Evolutionary conservation across 2,113 vertebrate species (phyloP).

Genomic region (Chunga burmeisteri): DNA sequence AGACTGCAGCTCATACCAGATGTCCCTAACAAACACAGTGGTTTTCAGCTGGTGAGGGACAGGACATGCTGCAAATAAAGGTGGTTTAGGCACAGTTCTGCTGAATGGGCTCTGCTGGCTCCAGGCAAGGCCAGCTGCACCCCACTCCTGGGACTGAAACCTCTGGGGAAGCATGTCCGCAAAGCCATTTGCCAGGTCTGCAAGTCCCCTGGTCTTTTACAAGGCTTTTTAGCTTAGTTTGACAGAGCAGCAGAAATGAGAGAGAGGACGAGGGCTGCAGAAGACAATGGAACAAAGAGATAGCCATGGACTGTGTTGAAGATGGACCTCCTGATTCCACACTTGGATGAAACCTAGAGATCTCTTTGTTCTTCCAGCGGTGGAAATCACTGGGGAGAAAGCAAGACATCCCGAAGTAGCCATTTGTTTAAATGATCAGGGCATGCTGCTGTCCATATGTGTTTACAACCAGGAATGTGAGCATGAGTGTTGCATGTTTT

Average conservation of each 20-base stretch:
- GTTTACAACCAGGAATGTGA: not conserved
- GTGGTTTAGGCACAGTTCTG: not conserved
- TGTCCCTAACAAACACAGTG: not conserved
- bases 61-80: not conserved
- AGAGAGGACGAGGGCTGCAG: not conserved
- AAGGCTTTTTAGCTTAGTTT: not conserved
- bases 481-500: not conserved
- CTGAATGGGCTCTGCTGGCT: not conserved
- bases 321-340: not conserved
- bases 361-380: not conserved
- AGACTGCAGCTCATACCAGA: not conserved
- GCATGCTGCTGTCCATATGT: not conserved
- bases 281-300: not conserved
- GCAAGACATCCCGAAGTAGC: not conserved
- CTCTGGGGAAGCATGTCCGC: not conserved
- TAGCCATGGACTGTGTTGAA: not conserved
- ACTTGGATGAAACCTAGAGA: not conserved
- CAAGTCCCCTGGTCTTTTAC: not conserved
- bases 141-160: not conserved
- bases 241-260: not conserved
- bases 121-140: not conserved
- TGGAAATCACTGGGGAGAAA: not conserved
- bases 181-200: not conserved
- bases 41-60: not conserved
- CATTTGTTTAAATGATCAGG: not conserved